Evolutionary conservation across 2,888 invertebrate species (phyloP).

Genomic region (Escarpia spicata): DNA sequence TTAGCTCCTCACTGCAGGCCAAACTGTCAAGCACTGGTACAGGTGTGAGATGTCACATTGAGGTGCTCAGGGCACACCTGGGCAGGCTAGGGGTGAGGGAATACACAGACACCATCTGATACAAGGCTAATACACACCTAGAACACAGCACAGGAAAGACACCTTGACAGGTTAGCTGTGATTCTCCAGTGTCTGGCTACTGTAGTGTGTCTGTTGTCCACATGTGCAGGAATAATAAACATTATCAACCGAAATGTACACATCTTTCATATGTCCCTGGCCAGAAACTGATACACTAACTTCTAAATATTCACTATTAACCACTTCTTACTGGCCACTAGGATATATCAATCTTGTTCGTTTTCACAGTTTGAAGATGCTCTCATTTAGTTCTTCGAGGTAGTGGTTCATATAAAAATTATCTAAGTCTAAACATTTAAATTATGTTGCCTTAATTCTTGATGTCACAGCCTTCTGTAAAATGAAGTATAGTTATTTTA

Average conservation of each 20-base stretch:
- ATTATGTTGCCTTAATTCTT: no score
- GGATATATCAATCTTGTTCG: no score
- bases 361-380: no score
- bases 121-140: not conserved
- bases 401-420: no score
- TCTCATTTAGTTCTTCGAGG: no score
- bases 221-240: not conserved
- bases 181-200: not conserved
- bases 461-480: no score
- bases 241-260: not conserved
- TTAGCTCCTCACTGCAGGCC: not conserved
- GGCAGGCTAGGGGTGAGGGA: not conserved
- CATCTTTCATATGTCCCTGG: not conserved
- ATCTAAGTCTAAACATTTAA: no score
- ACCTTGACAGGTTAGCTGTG: not conserved
- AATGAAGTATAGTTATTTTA: no score
- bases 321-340: not conserved
- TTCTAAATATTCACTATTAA: not conserved
- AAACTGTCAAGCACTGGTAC: not conserved
- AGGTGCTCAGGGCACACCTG: not conserved
- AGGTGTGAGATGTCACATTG: not conserved
- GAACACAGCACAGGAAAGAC: no score
- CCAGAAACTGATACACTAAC: not conserved
- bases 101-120: not conserved
- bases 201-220: not conserved